phyloP scores from a whole-genome alignment of 2,113 vertebrate genomes.

The Psittacara wagleri region DNA sequence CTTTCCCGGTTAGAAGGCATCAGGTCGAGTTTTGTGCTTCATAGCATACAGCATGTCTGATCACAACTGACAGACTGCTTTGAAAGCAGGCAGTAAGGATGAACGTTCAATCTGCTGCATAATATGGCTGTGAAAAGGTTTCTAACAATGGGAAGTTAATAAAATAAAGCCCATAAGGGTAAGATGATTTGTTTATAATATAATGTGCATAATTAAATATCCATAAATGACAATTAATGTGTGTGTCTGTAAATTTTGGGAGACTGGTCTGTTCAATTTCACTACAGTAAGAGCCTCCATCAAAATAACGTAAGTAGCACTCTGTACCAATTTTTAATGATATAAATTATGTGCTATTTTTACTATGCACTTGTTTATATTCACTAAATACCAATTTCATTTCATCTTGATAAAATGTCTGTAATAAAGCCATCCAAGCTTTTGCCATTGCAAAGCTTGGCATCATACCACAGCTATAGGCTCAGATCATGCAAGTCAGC shows the following conservation, averaged over 20 bases:
- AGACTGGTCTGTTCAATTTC: not conserved
- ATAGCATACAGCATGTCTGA: conserved; percentile 49
- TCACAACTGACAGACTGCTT: conserved; percentile 74
- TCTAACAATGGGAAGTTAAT: conserved; percentile 32
- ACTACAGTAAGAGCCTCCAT: not conserved
- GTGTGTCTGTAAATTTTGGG: not conserved
- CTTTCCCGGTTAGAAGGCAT: conserved; percentile 28
- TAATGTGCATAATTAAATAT: conserved; percentile 45
- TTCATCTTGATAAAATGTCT: not conserved
- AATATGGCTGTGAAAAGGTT: conserved; percentile 27
- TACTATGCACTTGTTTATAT: not conserved
- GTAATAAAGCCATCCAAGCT: not conserved
- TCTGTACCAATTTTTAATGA: not conserved
- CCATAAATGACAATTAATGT: conserved; percentile 16
- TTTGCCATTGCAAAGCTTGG: not conserved
- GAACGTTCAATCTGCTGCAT: conserved; percentile 54
- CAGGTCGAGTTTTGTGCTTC: conserved; percentile 60
- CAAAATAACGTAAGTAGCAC: not conserved
- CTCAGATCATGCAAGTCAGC: not conserved
- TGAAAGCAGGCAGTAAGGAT: conserved; percentile 61
- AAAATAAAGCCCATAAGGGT: conserved; percentile 7
- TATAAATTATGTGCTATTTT: not conserved
- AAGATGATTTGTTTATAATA: conserved; percentile 44
- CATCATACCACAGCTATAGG: not conserved
- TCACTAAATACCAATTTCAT: not conserved